phyloP scores from a whole-genome alignment of 53 echinoderm and acorn worm species.

The Hippasteria phrygiana region DNA sequence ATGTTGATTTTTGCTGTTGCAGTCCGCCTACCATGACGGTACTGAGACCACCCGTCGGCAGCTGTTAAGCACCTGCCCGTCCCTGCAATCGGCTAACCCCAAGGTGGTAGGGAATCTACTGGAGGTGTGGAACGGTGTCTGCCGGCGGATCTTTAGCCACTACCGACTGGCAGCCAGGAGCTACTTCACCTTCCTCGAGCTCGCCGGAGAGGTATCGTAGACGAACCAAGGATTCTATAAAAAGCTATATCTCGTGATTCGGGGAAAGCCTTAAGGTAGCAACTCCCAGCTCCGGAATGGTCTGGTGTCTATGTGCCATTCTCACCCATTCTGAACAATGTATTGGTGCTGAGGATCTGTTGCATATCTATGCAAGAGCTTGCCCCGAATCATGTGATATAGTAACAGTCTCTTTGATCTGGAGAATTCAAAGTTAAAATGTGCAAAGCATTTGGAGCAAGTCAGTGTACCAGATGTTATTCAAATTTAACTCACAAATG shows the following conservation, averaged over 20 bases:
- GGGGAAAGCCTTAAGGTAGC: too few relatives aligned
- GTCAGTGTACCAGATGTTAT: too few relatives aligned
- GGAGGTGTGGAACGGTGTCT: constrained; percentile 92
- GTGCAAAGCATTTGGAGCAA: too few relatives aligned
- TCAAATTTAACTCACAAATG: too few relatives aligned
- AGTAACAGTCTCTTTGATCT: too few relatives aligned
- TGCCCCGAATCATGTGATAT: too few relatives aligned
- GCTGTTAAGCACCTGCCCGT: constrained; percentile 80
- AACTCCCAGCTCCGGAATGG: too few relatives aligned
- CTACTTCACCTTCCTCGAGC: constrained; percentile 94
- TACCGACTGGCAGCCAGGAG: constrained; percentile 95
- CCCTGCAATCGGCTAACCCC: constrained; percentile 69
- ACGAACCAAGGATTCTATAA: background rate
- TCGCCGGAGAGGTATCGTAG: constrained; percentile 80
- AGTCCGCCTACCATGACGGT: constrained; percentile 95
- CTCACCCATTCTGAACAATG: too few relatives aligned
- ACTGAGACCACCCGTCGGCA: constrained; percentile 87
- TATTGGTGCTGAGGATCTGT: too few relatives aligned
- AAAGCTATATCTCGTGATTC: background rate
- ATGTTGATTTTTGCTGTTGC: background rate
- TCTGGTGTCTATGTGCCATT: too few relatives aligned
- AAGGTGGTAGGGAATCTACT: constrained; percentile 78
- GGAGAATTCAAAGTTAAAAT: too few relatives aligned
- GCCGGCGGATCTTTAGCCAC: constrained; percentile 92
- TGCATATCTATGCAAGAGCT: too few relatives aligned